A percentile compares a stretch with the other conserved stretches of the same genome.
Conservation (phyloP, 2,113 vertebrate species). For the Canis aureus region DNA sequence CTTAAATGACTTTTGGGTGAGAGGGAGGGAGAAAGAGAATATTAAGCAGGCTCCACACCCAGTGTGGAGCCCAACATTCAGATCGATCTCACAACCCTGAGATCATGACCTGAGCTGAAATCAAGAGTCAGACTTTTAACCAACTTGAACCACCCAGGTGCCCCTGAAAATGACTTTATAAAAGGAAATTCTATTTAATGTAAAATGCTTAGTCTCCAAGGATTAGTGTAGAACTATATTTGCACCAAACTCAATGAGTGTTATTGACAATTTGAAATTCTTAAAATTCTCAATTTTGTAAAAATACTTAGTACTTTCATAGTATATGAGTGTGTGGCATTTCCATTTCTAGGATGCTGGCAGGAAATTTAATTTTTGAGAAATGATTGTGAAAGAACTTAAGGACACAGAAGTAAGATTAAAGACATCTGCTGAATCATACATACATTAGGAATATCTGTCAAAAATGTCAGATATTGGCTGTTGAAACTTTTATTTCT, state of each 20-base stretch:
- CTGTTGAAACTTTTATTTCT: slow-evolving; percentile 4
- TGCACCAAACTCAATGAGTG: slow-evolving; percentile 23
- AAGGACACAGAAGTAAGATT: slow-evolving; percentile 28
- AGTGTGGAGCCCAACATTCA: background rate
- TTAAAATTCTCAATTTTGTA: slow-evolving; percentile 61
- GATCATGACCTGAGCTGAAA: background rate
- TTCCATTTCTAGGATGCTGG: slow-evolving; percentile 52
- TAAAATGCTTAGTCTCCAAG: background rate
- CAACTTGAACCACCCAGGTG: background rate
- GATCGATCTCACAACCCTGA: background rate
- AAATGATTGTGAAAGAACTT: slow-evolving; percentile 40
- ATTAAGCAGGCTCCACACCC: background rate
- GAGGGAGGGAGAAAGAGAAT: background rate
- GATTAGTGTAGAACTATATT: background rate
- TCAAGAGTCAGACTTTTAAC: background rate
- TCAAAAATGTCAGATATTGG: slow-evolving; percentile 1
- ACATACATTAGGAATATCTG: background rate
- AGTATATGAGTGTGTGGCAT: background rate
- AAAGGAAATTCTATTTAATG: slow-evolving; percentile 40
- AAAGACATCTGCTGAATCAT: slow-evolving; percentile 33
- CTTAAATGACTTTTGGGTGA: background rate
- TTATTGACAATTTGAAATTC: slow-evolving; percentile 49
- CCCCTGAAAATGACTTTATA: slow-evolving; percentile 35
- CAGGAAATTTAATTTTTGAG: slow-evolving; percentile 60
- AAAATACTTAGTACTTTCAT: slow-evolving; percentile 38